phyloP scores from a whole-genome alignment of 2,888 invertebrate species.

The Phlogophora meticulosa region DNA sequence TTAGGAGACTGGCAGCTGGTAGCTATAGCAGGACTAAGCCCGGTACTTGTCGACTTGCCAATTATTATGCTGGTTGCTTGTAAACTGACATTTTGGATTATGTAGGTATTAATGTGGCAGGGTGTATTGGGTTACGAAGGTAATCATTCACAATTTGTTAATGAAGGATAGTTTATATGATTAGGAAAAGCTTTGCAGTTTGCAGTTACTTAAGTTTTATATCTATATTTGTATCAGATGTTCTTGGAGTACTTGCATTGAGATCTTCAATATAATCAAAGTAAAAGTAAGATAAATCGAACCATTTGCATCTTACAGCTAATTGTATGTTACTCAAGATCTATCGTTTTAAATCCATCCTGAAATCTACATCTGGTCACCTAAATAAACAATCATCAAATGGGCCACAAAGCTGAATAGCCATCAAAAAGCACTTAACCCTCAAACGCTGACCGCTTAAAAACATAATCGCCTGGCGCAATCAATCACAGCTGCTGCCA shows the following conservation, averaged over 20 bases:
- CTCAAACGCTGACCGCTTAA: conserved; percentile 61
- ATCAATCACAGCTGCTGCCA: conserved; percentile 68
- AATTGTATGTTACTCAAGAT: not conserved
- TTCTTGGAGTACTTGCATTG: too few relatives aligned
- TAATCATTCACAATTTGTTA: not conserved
- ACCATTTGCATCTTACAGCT: not conserved
- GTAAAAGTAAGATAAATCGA: too few relatives aligned
- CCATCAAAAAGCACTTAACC: conserved; percentile 59
- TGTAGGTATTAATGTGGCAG: conserved; percentile 18
- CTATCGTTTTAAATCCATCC: not conserved
- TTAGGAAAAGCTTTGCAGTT: too few relatives aligned
- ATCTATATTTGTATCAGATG: too few relatives aligned
- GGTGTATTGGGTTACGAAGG: not conserved
- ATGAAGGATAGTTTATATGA: too few relatives aligned
- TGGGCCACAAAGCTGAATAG: conserved; percentile 39
- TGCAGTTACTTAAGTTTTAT: too few relatives aligned
- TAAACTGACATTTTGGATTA: conserved; percentile 43
- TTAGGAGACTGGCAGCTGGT: conserved; percentile 56
- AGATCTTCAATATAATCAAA: too few relatives aligned
- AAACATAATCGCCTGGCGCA: conserved; percentile 71
- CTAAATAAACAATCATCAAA: conserved; percentile 7
- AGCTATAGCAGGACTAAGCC: conserved; percentile 52
- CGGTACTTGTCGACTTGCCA: conserved; percentile 57
- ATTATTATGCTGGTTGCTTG: conserved; percentile 40
- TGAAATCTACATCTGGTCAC: conserved; percentile 10